Base-by-base conservation (phyloP, 1,140 invertebrate genomes). In the Drosophila kanapiae region DNA sequence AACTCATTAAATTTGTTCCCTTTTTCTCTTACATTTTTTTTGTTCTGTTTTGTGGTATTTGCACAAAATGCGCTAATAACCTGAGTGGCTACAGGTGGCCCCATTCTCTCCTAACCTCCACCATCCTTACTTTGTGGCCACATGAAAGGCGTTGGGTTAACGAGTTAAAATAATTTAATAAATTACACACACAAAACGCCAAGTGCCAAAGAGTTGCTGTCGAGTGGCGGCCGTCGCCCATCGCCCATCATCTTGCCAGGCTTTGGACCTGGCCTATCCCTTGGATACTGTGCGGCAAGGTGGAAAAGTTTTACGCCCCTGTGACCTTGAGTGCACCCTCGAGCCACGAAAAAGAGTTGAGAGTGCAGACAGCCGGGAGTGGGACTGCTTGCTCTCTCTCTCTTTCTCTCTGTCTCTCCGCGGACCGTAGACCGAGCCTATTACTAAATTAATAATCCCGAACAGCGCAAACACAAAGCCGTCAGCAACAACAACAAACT, bases 81-180 rank as follows among this genome's bases (percentile, higher is more conserved):
- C 45, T 45, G 59, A 76, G 69, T 71, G 71, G 42, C 37, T 56
- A 27, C 71, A 48, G 38, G 35, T n/a, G 37, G 43, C 51, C 23
- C 40, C 18, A 40, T 43, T 29, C 35, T 47, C 14, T 14, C 4
- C 43, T 10, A 29, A 33, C 16, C 8, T 23, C 53, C 16, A 38
- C 35, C 42, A 11, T 7, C 23, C 43, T 23, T 27, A n/a, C n/a
- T 31, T 10, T 64, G 59, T 69, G 57, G 75, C 72, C 63, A 61
- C 74, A 78, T 78, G 49, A 78, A 65, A 85, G 71, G 62, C 76
- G 70, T 80, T 79, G 43, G 51, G 62, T 70, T 80, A 88, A 87
- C 80, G 80, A 86, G 76, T 88, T 87, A 82, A 87, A 88, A 83
- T 87, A 74, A 87, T 87, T 88, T 80, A 77, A 88, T 87, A 82